These are phyloP conservation scores for Lasius platythorax DNA, from an alignment of 2,888 invertebrate species.

Conservation along the genomic window DNA sequence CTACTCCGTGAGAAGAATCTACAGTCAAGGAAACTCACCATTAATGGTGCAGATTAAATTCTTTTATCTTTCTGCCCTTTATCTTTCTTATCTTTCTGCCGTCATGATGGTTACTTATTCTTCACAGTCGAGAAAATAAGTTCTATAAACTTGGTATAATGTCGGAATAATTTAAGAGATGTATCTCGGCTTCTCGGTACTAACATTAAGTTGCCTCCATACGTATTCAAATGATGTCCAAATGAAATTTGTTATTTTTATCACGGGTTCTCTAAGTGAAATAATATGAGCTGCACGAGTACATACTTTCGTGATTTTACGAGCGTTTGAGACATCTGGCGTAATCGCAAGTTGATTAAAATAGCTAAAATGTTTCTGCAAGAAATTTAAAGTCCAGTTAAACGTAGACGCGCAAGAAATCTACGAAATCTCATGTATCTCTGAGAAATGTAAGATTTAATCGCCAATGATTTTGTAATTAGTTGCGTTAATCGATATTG, in stretches of 20 bases:
- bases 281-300: constrained; percentile 1
- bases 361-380: not conserved
- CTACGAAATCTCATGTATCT: not conserved
- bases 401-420: not conserved
- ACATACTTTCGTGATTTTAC: not conserved
- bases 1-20: not conserved
- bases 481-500: constrained; percentile 38
- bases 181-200: not conserved
- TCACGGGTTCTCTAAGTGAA: not conserved
- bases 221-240: not conserved
- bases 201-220: not conserved
- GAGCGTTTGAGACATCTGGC: not conserved
- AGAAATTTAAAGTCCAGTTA: not conserved
- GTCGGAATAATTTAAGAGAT: constrained; percentile 22
- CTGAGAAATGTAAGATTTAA: constrained; percentile 9
- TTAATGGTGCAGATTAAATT: not conserved
- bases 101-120: constrained; percentile 1
- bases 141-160: not conserved
- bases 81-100: not conserved
- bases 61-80: not conserved
- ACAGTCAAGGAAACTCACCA: not conserved
- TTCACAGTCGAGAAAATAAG: not conserved
- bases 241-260: constrained; percentile 23
- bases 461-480: constrained; percentile 45
- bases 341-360: constrained; percentile 26